Percentiles rank a stretch among this genome's conserved stretches.
phyloP scores from a whole-genome alignment of 2,888 invertebrate species.

The Barypeithes pellucidus region DNA sequence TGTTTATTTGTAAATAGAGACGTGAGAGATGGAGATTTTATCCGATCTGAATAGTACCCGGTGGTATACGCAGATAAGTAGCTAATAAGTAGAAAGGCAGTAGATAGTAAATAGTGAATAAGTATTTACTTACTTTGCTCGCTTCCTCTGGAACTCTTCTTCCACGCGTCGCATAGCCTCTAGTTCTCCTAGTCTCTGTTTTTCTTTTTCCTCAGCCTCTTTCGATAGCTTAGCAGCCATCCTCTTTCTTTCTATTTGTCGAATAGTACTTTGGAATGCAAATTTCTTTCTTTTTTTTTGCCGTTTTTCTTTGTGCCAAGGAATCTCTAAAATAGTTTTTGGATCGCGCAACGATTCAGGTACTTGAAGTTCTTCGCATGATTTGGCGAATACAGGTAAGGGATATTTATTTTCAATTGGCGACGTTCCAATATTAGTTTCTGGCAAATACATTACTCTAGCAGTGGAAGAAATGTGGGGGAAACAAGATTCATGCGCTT shows the following conservation, averaged over 20 bases:
- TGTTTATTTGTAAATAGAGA: too few relatives aligned
- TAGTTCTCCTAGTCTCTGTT: conserved; percentile 82
- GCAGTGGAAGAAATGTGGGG: conserved; percentile 39
- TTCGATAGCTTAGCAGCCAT: conserved; percentile 84
- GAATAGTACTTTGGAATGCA: conserved; percentile 88
- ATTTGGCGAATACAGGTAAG: conserved; percentile 68
- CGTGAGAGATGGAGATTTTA: too few relatives aligned
- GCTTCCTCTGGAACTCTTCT: conserved; percentile 89
- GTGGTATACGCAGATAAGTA: too few relatives aligned
- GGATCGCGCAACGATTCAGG: conserved; percentile 68
- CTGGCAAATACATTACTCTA: conserved; percentile 87
- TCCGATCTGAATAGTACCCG: too few relatives aligned
- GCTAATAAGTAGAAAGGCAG: too few relatives aligned
- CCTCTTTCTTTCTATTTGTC: conserved; percentile 84
- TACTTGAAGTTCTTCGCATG: conserved; percentile 70
- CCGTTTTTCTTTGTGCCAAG: conserved; percentile 46
- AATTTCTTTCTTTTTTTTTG: conserved; percentile 77
- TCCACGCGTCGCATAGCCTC: conserved; percentile 90
- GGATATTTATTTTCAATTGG: conserved; percentile 44
- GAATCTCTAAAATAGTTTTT: conserved; percentile 54
- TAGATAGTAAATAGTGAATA: too few relatives aligned
- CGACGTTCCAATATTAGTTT: conserved; percentile 55
- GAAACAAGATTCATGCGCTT: conserved; percentile 55
- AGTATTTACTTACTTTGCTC: conserved; percentile 73
- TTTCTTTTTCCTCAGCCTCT: conserved; percentile 85